Conservation (phyloP, 2,113 vertebrate species). For the Chloropsis hardwickii region DNA sequence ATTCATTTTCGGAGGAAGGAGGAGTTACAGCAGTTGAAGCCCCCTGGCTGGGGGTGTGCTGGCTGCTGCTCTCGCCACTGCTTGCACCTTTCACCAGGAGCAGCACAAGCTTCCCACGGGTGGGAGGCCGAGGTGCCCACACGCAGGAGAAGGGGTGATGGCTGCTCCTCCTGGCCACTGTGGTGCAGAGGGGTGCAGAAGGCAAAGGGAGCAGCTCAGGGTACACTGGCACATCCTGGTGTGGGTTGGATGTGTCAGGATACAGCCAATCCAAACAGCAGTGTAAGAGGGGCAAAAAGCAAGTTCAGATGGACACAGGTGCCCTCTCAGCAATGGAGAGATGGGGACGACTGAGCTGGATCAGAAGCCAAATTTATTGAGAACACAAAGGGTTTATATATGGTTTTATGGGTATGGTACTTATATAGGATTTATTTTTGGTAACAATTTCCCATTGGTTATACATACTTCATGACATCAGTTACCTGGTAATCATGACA, state of each 20-base stretch:
- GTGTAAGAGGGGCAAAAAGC: accelerated
- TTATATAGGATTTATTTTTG: not conserved
- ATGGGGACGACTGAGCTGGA: not conserved
- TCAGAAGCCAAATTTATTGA: not conserved
- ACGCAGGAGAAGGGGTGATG: not conserved
- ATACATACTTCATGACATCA: not conserved
- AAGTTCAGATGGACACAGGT: not conserved
- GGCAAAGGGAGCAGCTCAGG: not conserved
- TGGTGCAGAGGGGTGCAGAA: not conserved
- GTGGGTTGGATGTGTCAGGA: not conserved
- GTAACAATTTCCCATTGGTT: not conserved
- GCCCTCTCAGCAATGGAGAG: not conserved
- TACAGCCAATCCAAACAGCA: not conserved
- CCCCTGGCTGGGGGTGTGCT: not conserved
- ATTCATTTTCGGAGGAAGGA: not conserved
- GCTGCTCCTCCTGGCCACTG: not conserved
- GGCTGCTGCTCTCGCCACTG: not conserved
- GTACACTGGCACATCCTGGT: not conserved
- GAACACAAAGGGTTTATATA: too few relatives aligned
- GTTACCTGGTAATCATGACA: not conserved
- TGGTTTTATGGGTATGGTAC: too few relatives aligned
- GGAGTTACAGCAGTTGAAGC: not conserved
- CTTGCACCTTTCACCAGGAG: not conserved
- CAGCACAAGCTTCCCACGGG: not conserved
- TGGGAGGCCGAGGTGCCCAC: not conserved